Percentiles rank a stretch among this genome's conserved stretches.
These are phyloP conservation scores for Ariolimax columbianus DNA, from an alignment of 2,888 invertebrate genomes.

Conservation along the genomic window DNA sequence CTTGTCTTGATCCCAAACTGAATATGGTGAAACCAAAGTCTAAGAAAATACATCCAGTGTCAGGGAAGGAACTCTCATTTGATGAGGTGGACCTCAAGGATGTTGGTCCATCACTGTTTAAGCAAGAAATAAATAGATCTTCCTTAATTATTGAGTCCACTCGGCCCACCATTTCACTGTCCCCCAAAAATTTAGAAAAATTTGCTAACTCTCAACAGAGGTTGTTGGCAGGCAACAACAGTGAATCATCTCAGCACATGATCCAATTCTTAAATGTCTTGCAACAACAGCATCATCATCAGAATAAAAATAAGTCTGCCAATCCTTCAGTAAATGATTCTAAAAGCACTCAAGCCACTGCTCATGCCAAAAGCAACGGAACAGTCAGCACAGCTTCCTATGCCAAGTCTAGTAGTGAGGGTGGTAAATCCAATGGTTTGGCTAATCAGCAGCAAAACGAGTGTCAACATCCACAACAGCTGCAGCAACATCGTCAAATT, in stretches of 20 bases:
- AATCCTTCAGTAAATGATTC: constrained; percentile 19
- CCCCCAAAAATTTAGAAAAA: constrained; percentile 34
- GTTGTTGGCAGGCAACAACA: constrained; percentile 25
- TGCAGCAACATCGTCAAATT: constrained; percentile 11
- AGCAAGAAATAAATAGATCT: constrained; percentile 42
- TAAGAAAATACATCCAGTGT: constrained; percentile 18
- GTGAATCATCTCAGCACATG: constrained; percentile 40
- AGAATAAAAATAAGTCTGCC: constrained; percentile 32
- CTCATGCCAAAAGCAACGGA: constrained; percentile 38
- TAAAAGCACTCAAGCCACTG: neutral
- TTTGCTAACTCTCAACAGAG: constrained; percentile 29
- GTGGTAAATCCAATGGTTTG: constrained; percentile 14
- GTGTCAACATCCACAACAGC: constrained; percentile 15
- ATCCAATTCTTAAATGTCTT: constrained; percentile 30
- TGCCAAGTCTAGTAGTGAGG: constrained; percentile 25
- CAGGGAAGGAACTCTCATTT: constrained; percentile 12
- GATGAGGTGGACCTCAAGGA: constrained; percentile 24
- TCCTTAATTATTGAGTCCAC: constrained; percentile 48
- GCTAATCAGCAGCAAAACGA: constrained; percentile 27
- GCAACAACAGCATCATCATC: constrained; percentile 34
- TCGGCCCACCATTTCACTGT: constrained; percentile 35
- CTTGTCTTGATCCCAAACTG: constrained; percentile 9
- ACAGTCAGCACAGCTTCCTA: constrained; percentile 28
- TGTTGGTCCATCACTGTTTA: neutral
- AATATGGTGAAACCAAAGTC: constrained; percentile 33